These are phyloP conservation scores for Leuctra nigra DNA, from an alignment of 2,888 invertebrate species.

Conservation along the genomic window DNA sequence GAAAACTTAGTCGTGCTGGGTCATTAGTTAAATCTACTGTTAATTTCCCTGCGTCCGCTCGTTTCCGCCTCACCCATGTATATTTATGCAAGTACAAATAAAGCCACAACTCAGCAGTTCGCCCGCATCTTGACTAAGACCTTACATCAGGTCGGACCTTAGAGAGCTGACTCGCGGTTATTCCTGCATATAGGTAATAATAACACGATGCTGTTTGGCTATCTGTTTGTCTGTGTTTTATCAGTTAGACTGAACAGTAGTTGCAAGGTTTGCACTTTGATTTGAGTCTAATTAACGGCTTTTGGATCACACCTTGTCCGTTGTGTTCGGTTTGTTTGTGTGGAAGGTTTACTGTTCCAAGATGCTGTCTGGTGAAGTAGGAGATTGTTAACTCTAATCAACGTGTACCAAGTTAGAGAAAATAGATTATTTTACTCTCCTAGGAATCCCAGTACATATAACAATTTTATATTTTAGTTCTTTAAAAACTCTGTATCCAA, in stretches of 20 bases:
- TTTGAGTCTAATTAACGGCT: constrained; percentile 4
- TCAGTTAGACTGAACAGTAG: not conserved
- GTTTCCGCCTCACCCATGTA: not conserved
- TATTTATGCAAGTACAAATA: constrained; percentile 11
- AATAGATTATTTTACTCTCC: too few relatives aligned
- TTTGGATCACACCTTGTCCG: constrained; percentile 5
- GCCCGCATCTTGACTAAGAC: not conserved
- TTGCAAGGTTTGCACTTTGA: constrained; percentile 9
- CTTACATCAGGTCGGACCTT: not conserved
- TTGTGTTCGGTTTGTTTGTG: too few relatives aligned
- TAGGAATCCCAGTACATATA: too few relatives aligned
- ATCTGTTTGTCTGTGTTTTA: not conserved
- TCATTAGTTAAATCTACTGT: constrained; percentile 17
- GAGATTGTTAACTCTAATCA: too few relatives aligned
- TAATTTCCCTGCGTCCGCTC: constrained; percentile 10
- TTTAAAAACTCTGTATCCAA: too few relatives aligned
- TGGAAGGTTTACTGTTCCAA: too few relatives aligned
- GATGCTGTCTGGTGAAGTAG: too few relatives aligned
- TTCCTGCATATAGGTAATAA: not conserved
- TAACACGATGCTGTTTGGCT: not conserved
- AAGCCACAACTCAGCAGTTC: constrained; percentile 14
- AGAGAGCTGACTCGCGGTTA: not conserved
- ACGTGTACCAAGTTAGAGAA: too few relatives aligned
- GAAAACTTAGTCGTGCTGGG: constrained; percentile 5
- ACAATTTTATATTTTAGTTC: too few relatives aligned